These are phyloP conservation scores for Yasuhikotakia modesta DNA, from an alignment of 2,797 vertebrate genomes.

Conservation along the genomic window DNA sequence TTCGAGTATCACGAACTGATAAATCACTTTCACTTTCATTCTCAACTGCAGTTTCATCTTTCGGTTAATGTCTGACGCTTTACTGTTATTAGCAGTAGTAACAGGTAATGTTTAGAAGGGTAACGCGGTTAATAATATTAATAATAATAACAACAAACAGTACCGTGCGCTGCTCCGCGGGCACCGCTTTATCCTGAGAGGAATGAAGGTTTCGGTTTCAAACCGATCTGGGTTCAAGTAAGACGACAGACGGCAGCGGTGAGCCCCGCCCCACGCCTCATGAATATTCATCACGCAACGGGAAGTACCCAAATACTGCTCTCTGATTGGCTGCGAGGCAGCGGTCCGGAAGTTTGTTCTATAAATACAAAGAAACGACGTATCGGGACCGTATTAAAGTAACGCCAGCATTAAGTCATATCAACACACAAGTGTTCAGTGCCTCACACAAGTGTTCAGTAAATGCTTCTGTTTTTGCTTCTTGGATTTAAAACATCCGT, in stretches of 20 bases:
- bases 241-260: background rate
- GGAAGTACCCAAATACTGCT: rapidly evolving
- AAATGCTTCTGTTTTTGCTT: too few species aligned
- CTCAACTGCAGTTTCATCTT: background rate
- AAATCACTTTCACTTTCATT: slow-evolving; percentile 52
- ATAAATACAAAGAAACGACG: background rate
- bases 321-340: background rate
- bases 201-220: too few species aligned
- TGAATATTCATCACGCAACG: slow-evolving; percentile 3
- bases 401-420: background rate
- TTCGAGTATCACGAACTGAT: too few species aligned
- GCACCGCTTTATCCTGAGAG: too few species aligned
- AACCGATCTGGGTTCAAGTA: slow-evolving; percentile 61
- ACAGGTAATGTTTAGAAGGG: background rate
- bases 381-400: background rate
- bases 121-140: background rate
- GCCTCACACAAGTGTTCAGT: too few species aligned
- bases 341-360: background rate
- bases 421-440: background rate
- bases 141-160: too few species aligned
- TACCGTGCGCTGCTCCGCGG: too few species aligned
- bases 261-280: too few species aligned
- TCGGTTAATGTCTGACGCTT: background rate
- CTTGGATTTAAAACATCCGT: too few species aligned
- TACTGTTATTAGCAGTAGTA: background rate